Percentiles rank a stretch among this genome's conserved stretches.
phyloP scores from a whole-genome alignment of 2,113 vertebrate genomes.

The Periophthalmodon schlosseri region DNA sequence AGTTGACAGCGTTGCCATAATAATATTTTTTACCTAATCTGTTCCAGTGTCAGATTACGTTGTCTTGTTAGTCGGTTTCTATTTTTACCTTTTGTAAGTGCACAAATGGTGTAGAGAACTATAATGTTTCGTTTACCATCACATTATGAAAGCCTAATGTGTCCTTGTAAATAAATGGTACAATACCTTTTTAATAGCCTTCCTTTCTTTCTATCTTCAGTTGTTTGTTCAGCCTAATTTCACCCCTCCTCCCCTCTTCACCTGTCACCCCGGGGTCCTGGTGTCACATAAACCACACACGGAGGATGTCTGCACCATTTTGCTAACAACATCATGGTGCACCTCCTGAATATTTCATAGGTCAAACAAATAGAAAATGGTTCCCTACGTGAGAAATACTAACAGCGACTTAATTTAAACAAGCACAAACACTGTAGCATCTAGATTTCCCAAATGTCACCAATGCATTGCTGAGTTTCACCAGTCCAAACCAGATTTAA shows the following conservation, averaged over 20 bases:
- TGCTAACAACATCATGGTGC: slow-evolving; percentile 48
- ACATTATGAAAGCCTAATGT: neutral
- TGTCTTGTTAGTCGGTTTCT: neutral
- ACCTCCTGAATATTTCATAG: slow-evolving; percentile 70
- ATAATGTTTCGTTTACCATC: neutral
- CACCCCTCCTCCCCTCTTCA: neutral
- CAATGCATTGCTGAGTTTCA: neutral
- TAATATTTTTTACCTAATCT: no score
- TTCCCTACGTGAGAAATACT: slow-evolving; percentile 4
- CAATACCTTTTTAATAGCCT: neutral
- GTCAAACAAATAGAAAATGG: slow-evolving; percentile 38
- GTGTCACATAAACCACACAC: slow-evolving; percentile 29
- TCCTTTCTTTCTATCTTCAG: neutral
- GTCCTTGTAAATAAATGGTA: neutral
- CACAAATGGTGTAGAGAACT: no score
- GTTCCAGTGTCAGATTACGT: neutral
- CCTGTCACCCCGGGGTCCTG: slow-evolving; percentile 33
- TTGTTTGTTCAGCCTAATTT: slow-evolving; percentile 12
- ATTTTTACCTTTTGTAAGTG: neutral
- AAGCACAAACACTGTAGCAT: slow-evolving; percentile 10
- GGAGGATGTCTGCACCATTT: slow-evolving; percentile 37
- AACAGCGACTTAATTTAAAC: slow-evolving; percentile 35
- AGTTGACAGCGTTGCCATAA: no score
- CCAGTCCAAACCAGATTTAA: neutral
- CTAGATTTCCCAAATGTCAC: slow-evolving; percentile 18